phyloP scores from a whole-genome alignment of 2,113 vertebrate genomes.

The Limanda limanda region DNA sequence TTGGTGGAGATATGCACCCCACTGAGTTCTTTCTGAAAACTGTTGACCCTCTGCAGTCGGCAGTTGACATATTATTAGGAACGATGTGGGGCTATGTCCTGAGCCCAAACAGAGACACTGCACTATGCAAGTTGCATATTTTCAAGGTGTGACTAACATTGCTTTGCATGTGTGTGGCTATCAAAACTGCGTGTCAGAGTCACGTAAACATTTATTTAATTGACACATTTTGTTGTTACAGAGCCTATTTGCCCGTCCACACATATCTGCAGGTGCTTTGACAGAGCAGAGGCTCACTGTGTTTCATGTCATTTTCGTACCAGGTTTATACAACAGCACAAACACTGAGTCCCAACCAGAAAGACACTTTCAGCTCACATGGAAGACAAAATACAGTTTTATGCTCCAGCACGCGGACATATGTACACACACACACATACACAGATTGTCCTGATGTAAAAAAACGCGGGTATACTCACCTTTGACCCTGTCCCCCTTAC shows the following conservation, averaged over 20 bases:
- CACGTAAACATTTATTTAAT: neutral
- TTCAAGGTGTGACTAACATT: neutral
- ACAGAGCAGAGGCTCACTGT: no score
- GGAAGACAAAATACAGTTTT: slow-evolving; percentile 34
- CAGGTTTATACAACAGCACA: slow-evolving; percentile 22
- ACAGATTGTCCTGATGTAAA: neutral
- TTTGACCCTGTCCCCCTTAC: slow-evolving; percentile 94
- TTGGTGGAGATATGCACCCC: no score
- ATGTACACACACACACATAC: slow-evolving; percentile 58
- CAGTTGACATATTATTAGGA: no score
- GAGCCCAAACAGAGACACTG: no score
- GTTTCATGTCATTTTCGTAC: slow-evolving; percentile 1
- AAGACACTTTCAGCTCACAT: slow-evolving; percentile 53
- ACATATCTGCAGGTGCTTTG: neutral
- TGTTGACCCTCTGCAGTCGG: no score
- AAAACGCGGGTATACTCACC: slow-evolving; percentile 74
- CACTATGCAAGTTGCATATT: no score
- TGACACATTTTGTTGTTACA: neutral
- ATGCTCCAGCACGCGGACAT: slow-evolving; percentile 9
- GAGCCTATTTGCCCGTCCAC: neutral
- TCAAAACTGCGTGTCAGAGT: neutral
- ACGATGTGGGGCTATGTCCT: no score
- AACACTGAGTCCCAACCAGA: slow-evolving; percentile 49
- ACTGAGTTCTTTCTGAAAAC: no score
- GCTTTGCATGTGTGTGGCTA: neutral